Percentiles rank a stretch among this genome's conserved stretches.
phyloP scores from a whole-genome alignment of 2,797 vertebrate species.

The Eupleurogrammus muticus region DNA sequence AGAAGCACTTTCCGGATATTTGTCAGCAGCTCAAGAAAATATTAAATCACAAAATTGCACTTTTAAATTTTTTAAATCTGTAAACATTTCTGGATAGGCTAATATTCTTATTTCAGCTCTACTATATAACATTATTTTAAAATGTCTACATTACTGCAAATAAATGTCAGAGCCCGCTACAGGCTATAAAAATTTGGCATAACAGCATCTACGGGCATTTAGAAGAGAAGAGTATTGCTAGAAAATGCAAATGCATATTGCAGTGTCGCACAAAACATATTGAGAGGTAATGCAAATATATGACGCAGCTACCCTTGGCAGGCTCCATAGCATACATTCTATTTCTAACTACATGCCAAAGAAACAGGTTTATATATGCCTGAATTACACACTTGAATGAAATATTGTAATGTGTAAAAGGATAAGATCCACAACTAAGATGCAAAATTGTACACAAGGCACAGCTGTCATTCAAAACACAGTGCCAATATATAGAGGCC shows the following conservation, averaged over 20 bases:
- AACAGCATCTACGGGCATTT: no score
- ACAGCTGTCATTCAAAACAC: neutral
- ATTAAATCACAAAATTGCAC: conserved; percentile 1
- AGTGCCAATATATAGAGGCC: conserved; percentile 18
- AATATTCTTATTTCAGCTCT: neutral
- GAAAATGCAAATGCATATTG: no score
- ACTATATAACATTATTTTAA: conserved; percentile 5
- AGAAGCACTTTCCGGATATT: conserved; percentile 19
- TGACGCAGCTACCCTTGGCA: no score
- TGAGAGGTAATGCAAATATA: no score
- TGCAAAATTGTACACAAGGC: neutral
- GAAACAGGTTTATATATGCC: neutral
- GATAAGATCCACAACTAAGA: neutral
- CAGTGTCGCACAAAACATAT: no score
- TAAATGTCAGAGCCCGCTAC: no score
- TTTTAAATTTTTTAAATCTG: neutral
- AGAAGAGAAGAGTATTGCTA: no score
- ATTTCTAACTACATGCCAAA: neutral
- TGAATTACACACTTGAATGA: conserved; percentile 8
- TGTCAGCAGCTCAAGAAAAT: neutral
- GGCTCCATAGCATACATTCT: neutral
- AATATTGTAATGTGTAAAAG: conserved; percentile 1
- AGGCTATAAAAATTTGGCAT: no score
- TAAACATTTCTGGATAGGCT: conserved; percentile 24
- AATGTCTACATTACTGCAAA: conserved; percentile 3